A percentile compares a stretch with the other conserved stretches of the same genome.
Evolutionary conservation across 2,888 invertebrate species (phyloP).

Genomic region (Cecidostiba fungosa): DNA sequence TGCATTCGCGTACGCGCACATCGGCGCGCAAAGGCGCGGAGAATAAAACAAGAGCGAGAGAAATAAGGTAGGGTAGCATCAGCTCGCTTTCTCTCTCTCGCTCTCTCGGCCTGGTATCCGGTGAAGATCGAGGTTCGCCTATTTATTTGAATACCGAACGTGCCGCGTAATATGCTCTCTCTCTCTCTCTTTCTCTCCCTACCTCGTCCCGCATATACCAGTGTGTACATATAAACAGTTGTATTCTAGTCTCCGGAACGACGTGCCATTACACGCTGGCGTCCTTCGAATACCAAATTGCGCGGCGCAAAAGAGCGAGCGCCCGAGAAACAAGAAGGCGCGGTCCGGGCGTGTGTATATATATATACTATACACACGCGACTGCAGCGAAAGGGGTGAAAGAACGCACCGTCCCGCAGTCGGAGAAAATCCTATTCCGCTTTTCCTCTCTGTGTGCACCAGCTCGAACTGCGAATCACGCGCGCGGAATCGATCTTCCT

Average conservation of each 20-base stretch:
- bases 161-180: slow-evolving; percentile 60
- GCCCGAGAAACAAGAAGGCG: slow-evolving; percentile 46
- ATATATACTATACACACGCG: too few relatives aligned
- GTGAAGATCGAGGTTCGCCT: slow-evolving; percentile 62
- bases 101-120: slow-evolving; percentile 16
- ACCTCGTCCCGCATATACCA: slow-evolving; percentile 22
- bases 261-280: slow-evolving; percentile 75
- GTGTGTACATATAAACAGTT: slow-evolving; percentile 75
- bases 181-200: slow-evolving; percentile 23
- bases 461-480: slow-evolving; percentile 62
- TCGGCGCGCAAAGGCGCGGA: slow-evolving; percentile 6
- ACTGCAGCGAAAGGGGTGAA: slow-evolving; percentile 23
- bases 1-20: slow-evolving; percentile 25
- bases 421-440: slow-evolving; percentile 54
- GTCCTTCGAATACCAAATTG: slow-evolving; percentile 75
- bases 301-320: slow-evolving; percentile 36
- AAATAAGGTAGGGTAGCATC: neutral
- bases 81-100: neutral
- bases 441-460: neutral
- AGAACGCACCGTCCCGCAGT: slow-evolving; percentile 24
- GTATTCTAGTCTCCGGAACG: slow-evolving; percentile 73
- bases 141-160: slow-evolving; percentile 64
- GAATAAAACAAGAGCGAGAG: slow-evolving; percentile 30
- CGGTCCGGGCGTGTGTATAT: neutral
- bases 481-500: slow-evolving; percentile 62